Base-by-base conservation (phyloP, 2,797 vertebrate genomes). In the Microctenopoma lineatum region DNA sequence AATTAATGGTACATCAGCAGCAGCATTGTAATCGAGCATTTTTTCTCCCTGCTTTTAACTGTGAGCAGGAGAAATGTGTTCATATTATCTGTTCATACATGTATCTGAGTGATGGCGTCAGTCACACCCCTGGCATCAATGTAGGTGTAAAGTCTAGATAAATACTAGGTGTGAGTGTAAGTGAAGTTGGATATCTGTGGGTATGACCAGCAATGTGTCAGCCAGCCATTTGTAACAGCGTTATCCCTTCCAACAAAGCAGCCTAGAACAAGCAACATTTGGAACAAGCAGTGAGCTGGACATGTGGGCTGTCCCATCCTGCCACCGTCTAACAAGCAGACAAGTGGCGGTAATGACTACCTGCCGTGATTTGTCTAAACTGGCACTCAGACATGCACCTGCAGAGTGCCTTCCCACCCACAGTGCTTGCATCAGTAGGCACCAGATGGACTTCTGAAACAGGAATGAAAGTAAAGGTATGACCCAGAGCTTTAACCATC, bases 371-470 rank as follows among this genome's bases (percentile, higher is more conserved):
- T 67, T 77, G 70, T 80, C 79, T 67, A 66, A 73, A 63, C 66
- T 84, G 69, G 73, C 84, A 70, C 75, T 81, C 71, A 74, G 73
- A 67, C 56, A 29, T 68, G 59, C 75, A 86, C 86, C 86, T 89
- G 81, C 74, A 66, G 80, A 84, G 69, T 44, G 59, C 63, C 69
- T 68, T 75, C 56, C 66, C 70, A 77, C 55, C 83, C 62, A 57
- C 81, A 42, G 54, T 59, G 69, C 77, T 69, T 50, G 74, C 78
- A 72, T 75, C 78, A 70, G 50, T 26, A 18, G 64, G 36, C 56
- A 71, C 71, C 84, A 86, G 81, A 89, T 79, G 84, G 80, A 81
- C 47, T 26, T 59, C 67, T 50, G 63, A 47, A 63, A 52, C 4
- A 10, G 50, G 41, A 60, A 52, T 29, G 3, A 68, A 69, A 25